Evolutionary conservation across 2,797 vertebrate genomes (phyloP).

Genomic region (Hemitrygon akajei): DNA sequence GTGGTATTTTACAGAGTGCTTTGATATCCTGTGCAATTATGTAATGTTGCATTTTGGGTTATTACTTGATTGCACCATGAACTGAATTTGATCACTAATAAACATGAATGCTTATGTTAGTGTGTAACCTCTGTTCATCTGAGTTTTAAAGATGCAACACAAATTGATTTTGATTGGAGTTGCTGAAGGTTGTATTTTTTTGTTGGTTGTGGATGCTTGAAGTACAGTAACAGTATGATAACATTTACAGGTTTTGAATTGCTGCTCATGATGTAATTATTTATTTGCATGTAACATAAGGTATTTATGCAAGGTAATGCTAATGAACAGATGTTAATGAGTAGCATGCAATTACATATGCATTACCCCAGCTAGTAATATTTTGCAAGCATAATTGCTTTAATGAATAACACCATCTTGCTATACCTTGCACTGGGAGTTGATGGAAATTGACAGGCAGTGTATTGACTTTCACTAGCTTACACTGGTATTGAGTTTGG

Average conservation of each 20-base stretch:
- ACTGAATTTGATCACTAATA: background rate
- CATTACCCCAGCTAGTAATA: conserved; percentile 31
- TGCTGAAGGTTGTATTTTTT: background rate
- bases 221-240: background rate
- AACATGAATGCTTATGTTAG: no score
- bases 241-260: background rate
- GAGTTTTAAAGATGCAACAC: background rate
- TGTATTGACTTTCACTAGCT: conserved; percentile 84
- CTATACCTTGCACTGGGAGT: conserved; percentile 26
- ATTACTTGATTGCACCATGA: background rate
- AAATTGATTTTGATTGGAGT: background rate
- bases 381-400: conserved; percentile 35
- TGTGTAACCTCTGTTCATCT: background rate
- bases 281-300: conserved; percentile 32
- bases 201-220: background rate
- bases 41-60: conserved; percentile 14
- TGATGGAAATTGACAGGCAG: conserved; percentile 40
- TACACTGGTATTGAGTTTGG: conserved; percentile 82
- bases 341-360: conserved; percentile 30
- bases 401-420: conserved; percentile 36
- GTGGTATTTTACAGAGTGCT: conserved; percentile 8
- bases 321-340: conserved; percentile 37
- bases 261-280: conserved; percentile 5
- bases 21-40: conserved; percentile 2
- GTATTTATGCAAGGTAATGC: conserved; percentile 24